Base-by-base conservation (phyloP, 2,888 invertebrate genomes). In the Subacronicta megacephala region DNA sequence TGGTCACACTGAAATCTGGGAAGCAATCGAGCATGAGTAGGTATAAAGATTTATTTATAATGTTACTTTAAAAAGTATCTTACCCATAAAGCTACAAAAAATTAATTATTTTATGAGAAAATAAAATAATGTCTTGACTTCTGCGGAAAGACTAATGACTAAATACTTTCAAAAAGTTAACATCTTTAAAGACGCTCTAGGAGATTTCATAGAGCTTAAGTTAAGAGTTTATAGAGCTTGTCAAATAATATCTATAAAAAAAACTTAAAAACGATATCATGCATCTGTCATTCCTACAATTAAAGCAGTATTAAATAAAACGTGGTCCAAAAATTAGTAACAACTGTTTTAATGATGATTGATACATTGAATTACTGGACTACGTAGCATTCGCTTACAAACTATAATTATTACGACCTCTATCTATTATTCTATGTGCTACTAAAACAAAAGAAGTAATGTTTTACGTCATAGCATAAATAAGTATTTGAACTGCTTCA, bases 1-100 rank as follows among this genome's bases (percentile, higher is more conserved):
- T 81, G 79, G 80, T 82, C 79, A 80, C 66, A 69, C 75, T 77
- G 58, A 78, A 81, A 65, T 70, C 71, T 74, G 65, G 53, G 61
- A 61, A 53, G 60, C 59, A 59, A 67, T 45, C 26, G 43, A n/a
- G 46, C 46, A 70, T 45, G n/a, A n/a, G 45, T 60, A 12, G 10
- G 33, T 45, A 36, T 49, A 47, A 62, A 37, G 53, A 62, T 73
- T 75, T 73, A 60, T 75, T 67, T 60, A 49, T 54, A 45, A 37
- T 50, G 16, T 44, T 29, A 29, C 12, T 3, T 1, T 10, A 0
- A 12, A n/a, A 4, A n/a, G 12, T 31, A 31, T 29, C 5, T n/a
- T n/a, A n/a, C 6, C n/a, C 12, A 4, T 23, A 23, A n/a, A n/a
- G 9, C 23, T 26, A 26, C 26, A 10, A 10, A 26, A 26, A 10